Evolutionary conservation across 2,888 invertebrate species (phyloP).

Genomic region (Hydropsyche betteni): DNA sequence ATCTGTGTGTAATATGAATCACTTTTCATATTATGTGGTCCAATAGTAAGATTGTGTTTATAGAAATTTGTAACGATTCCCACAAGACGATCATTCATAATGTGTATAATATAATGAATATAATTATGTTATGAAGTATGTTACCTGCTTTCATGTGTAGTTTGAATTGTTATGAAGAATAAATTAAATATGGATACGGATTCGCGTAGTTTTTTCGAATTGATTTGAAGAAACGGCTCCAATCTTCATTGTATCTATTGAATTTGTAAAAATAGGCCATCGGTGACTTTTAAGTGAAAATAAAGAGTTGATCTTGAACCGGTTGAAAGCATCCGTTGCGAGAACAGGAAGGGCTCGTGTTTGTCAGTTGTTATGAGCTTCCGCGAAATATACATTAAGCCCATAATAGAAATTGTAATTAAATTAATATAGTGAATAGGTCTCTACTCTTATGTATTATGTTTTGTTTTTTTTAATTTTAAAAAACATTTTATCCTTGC

Average conservation of each 20-base stretch:
- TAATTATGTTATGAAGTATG: slow-evolving; percentile 8
- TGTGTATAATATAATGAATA: slow-evolving; percentile 4
- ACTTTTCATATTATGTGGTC: background rate
- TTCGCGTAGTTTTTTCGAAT: background rate
- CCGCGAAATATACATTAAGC: background rate
- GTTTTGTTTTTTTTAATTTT: no score
- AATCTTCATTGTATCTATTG: background rate
- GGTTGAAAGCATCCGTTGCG: slow-evolving; percentile 15
- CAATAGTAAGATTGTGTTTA: background rate
- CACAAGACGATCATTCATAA: background rate
- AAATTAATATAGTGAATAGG: no score
- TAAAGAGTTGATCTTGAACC: slow-evolving; percentile 12
- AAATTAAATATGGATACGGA: background rate
- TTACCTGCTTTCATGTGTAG: slow-evolving; percentile 12
- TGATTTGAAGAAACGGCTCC: background rate
- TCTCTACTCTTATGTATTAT: no score
- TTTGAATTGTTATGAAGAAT: background rate
- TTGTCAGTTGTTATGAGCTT: background rate
- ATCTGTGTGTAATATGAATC: background rate
- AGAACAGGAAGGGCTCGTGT: slow-evolving; percentile 15
- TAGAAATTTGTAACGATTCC: slow-evolving; percentile 17
- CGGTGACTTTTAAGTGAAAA: background rate
- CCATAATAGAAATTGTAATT: no score
- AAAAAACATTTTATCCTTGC: no score
- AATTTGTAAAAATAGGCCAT: background rate